A percentile compares a stretch with the other conserved stretches of the same genome.
Conservation (phyloP, 2,797 vertebrate genomes). For the Alectoris magna region DNA sequence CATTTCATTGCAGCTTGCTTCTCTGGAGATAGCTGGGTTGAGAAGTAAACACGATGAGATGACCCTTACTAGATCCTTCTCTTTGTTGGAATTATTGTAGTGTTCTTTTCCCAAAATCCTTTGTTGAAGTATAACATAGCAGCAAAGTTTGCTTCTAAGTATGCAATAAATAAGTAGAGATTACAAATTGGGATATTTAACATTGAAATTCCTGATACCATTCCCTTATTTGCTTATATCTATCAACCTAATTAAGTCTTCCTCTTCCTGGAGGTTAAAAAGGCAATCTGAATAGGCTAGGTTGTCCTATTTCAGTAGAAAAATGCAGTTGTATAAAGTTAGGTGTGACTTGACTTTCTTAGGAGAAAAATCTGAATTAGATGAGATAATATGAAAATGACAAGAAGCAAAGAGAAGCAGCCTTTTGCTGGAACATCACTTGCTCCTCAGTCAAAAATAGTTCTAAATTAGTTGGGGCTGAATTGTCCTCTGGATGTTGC, state of each 20-base stretch:
- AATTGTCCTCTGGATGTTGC: too few species aligned
- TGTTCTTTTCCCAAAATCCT: neutral
- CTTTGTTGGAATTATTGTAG: neutral
- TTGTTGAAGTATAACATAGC: neutral
- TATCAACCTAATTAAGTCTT: slow-evolving; percentile 59
- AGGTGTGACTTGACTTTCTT: neutral
- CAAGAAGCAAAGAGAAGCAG: neutral
- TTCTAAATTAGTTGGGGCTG: too few species aligned
- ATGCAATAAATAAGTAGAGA: slow-evolving; percentile 35
- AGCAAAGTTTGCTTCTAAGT: neutral
- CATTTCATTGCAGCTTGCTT: neutral
- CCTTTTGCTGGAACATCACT: neutral
- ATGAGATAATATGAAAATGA: neutral
- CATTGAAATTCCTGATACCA: slow-evolving; percentile 46
- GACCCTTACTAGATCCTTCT: neutral
- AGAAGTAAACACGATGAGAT: neutral
- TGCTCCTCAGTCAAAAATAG: neutral
- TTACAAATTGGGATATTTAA: slow-evolving; percentile 10
- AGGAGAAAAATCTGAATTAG: neutral
- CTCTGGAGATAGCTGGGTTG: neutral
- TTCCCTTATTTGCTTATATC: slow-evolving; percentile 40
- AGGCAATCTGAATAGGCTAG: slow-evolving; percentile 47
- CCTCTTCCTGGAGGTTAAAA: slow-evolving; percentile 43
- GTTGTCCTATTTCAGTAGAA: neutral
- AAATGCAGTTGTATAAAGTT: slow-evolving; percentile 21